Evolutionary conservation across 1,140 invertebrate species (phyloP).

Genomic region (Sycobia sp.): DNA sequence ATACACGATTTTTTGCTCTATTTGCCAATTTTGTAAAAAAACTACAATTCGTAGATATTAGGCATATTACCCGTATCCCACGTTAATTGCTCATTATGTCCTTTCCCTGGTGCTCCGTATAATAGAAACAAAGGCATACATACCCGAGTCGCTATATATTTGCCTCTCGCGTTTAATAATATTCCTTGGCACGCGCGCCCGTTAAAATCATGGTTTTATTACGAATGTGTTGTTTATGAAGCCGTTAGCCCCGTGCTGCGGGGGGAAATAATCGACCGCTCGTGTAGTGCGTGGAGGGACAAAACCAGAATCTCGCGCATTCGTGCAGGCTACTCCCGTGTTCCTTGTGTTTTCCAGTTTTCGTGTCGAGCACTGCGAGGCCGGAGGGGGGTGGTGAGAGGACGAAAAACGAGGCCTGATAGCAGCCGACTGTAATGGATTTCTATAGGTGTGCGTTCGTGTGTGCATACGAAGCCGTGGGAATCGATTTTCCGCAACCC

Average conservation of each 20-base stretch:
- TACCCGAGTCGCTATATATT: constrained; percentile 2
- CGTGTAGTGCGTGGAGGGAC: too few relatives aligned
- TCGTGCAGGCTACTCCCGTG: too few relatives aligned
- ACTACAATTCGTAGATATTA: too few relatives aligned
- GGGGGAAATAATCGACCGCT: constrained; percentile 17
- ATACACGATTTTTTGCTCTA: too few relatives aligned
- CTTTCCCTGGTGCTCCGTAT: constrained; percentile 6
- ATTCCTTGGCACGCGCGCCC: neutral
- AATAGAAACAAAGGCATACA: constrained; percentile 30
- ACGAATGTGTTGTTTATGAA: constrained; percentile 28
- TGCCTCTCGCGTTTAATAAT: constrained; percentile 21
- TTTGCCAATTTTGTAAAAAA: too few relatives aligned
- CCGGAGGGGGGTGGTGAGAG: neutral
- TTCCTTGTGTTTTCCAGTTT: constrained; percentile 28
- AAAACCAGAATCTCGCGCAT: too few relatives aligned
- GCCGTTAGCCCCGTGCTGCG: constrained; percentile 1
- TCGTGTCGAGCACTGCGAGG: neutral
- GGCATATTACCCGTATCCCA: too few relatives aligned
- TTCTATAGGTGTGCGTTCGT: too few relatives aligned
- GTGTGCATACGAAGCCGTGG: too few relatives aligned
- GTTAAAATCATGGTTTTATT: constrained; percentile 20
- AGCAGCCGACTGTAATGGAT: too few relatives aligned
- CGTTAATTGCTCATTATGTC: constrained; percentile 27
- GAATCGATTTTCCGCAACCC: constrained; percentile 23
- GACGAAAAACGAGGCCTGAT: constrained; percentile 12